Base-by-base conservation (phyloP, 2,113 vertebrate species). In the Cyphomyrus plagiostoma region DNA sequence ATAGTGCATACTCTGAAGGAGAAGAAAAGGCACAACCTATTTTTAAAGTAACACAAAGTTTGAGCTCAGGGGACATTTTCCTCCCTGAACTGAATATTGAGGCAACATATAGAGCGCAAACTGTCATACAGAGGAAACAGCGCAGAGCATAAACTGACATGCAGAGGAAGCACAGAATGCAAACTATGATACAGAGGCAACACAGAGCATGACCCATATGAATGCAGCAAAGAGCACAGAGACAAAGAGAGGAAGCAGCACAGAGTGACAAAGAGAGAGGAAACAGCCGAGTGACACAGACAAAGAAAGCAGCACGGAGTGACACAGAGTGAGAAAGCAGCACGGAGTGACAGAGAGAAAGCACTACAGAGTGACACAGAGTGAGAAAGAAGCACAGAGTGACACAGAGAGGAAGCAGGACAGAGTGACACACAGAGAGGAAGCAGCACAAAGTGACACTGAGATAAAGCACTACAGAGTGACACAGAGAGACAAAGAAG, bases 21-120 rank as follows among this genome's bases (percentile, higher is more conserved):
- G 11, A 80, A 42, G 30, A 80, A 80, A 80, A 80, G 74, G 62
- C 62, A 80, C 74, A 80, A 19, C 74, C 74, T 80, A 80, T 80
- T 80, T 74, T 80, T 80, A 80, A 80, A 80, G 35, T 80, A 80
- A 80, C 15, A 42, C 74, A 80, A 80, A 80, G 74, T 42, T 80
- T 80, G 26, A 80, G 74, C 74, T 42, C 74, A 80, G 74, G 35
- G 74, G 74, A 80, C 74, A 39, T 80, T 39, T 80, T 42, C 35
- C 17, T 42, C 74, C 35, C 17, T 80, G 74, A 80, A 80, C 74
- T 80, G 74, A 42, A 80, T 80, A 80, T 19, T 80, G 74, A 80
- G 15, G 74, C 74, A 19, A 42, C 74, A 80, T 80, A 80, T 42
- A 80, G 74, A 80, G 30, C 74, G 2, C 17, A 42, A 42, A 39